A percentile compares a stretch with the other conserved stretches of the same genome.
phyloP scores from a whole-genome alignment of 2,797 vertebrate species.

The Muscicapa striata region DNA sequence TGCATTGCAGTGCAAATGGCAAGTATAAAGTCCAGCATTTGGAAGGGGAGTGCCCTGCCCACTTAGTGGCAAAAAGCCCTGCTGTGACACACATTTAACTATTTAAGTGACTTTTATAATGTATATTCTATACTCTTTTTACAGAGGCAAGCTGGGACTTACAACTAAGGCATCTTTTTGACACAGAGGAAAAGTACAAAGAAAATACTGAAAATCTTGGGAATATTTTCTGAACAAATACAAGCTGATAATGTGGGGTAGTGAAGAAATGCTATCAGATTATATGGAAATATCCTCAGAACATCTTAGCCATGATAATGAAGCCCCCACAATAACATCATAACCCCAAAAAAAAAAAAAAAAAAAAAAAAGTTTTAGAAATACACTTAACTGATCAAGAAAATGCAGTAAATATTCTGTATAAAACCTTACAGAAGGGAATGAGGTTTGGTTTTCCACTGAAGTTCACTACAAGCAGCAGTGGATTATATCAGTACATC shows the following conservation, averaged over 20 bases:
- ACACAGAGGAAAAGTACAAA: not conserved
- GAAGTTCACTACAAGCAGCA: not conserved
- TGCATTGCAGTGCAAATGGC: conserved; percentile 16
- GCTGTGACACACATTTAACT: conserved; percentile 21
- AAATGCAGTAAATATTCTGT: not conserved
- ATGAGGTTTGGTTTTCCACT: not conserved
- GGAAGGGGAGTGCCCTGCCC: conserved; percentile 8
- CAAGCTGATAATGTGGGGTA: not conserved
- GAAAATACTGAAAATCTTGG: not conserved
- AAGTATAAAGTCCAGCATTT: conserved; percentile 46
- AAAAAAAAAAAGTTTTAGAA: not conserved
- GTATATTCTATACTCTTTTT: not conserved
- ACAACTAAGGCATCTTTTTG: not conserved
- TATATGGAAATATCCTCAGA: not conserved
- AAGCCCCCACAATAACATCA: not conserved
- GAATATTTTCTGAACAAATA: not conserved
- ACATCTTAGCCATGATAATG: not conserved
- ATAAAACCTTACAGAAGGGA: not conserved
- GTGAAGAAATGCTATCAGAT: not conserved
- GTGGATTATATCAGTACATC: not conserved
- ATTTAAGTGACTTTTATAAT: not conserved
- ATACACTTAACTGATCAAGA: not conserved
- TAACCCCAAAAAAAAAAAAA: not conserved
- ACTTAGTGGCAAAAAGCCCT: not conserved
- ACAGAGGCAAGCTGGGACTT: not conserved